Base-by-base conservation (phyloP, 2,797 vertebrate species). In the Clarias fuscus region DNA sequence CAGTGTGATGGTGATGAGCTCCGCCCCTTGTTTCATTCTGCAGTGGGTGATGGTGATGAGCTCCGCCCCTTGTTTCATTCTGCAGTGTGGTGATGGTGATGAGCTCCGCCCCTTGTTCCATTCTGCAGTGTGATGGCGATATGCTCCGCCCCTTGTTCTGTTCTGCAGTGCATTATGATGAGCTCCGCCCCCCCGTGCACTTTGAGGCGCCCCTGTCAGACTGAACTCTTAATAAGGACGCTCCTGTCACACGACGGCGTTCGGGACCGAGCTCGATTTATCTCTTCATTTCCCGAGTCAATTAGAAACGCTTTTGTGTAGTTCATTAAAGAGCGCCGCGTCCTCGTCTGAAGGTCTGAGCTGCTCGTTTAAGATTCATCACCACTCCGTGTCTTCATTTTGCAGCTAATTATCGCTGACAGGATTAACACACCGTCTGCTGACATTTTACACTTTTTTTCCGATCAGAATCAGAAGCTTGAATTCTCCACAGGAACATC, bases 291-390 rank as follows among this genome's bases (percentile, higher is more conserved):
- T 37, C 30, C 53, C 30, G 10, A 78, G 76, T 78, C 56, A 61
- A 78, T 78, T 61, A 78, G 76, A 61, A 24, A 61, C 27, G 2
- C 76, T 78, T 78, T 61, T 4, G 58, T 78, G 56, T 24, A 24
- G 58, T 40, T 79, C 77, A 79, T 79, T 79, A 79, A 79, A 56
- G 30, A 62, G 33, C 77, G 5, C 2, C 33, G 10, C 13, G 77
- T 79, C 77, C 77, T 79, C 77, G 20, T 78, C 77, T 79, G 77
- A 79, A 80, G 77, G 77, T 80, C 77, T 80, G 33, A 80, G 59
- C 59, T 62, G 3, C 22, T 62, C 77, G 27, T 80, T 80, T 80
- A 64, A 64, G 59, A 80, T 80, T 64, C 77, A n/a, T 40, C 77
- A 80, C 59, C 77, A 64, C 58, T 43, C 43, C 43, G 59, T 80